Conservation (phyloP, 2,888 invertebrate genomes). For the Erebia palarica region DNA sequence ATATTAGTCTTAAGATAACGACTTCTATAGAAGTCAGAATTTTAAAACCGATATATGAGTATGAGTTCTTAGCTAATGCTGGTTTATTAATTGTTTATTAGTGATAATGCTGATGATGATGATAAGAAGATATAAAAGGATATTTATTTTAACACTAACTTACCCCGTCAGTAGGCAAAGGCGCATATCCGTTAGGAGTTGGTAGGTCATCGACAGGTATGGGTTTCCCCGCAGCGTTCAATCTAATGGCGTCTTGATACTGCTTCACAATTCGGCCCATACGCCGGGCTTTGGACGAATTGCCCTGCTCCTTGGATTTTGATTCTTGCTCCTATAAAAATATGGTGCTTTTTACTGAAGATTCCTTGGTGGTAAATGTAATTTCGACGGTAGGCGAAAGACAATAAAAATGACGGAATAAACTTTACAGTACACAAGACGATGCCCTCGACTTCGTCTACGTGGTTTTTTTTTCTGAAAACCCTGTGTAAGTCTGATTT, state of each 20-base stretch:
- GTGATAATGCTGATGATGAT: not conserved
- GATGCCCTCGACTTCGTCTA: no score
- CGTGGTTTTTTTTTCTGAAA: no score
- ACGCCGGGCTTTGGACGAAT: constrained; percentile 92
- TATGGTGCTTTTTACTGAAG: not conserved
- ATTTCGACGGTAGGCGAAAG: no score
- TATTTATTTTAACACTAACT: constrained; percentile 30
- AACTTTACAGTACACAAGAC: no score
- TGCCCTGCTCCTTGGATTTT: constrained; percentile 90
- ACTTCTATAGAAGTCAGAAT: no score
- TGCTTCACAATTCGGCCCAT: constrained; percentile 97
- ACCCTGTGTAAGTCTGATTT: no score
- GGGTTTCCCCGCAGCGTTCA: constrained; percentile 88
- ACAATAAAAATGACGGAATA: no score
- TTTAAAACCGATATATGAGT: no score
- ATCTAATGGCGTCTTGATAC: constrained; percentile 92
- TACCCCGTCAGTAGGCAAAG: constrained; percentile 75
- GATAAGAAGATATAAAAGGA: not conserved
- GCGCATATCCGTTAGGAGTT: constrained; percentile 91
- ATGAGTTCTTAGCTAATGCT: no score
- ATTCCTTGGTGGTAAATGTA: not conserved
- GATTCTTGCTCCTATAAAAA: constrained; percentile 83
- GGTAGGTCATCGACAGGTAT: constrained; percentile 91
- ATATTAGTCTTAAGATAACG: no score
- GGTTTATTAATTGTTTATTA: no score